phyloP scores from a whole-genome alignment of 2,797 vertebrate genomes.

The Ceyx erithaca region DNA sequence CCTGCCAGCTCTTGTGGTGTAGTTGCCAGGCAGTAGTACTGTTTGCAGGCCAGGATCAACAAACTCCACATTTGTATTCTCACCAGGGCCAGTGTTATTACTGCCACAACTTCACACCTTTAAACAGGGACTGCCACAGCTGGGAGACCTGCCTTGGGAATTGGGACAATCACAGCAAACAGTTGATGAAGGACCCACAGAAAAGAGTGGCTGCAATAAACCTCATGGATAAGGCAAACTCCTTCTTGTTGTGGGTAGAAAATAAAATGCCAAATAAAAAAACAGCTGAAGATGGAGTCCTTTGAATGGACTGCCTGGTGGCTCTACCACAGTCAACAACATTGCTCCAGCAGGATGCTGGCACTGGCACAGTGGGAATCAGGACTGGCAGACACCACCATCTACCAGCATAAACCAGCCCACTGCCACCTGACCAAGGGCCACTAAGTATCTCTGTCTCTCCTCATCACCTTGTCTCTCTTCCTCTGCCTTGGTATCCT shows the following conservation, averaged over 20 bases:
- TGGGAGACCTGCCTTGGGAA: not conserved
- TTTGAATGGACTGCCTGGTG: not conserved
- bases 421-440: not conserved
- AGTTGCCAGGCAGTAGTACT: slow-evolving; percentile 71
- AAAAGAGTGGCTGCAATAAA: not conserved
- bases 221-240: not conserved
- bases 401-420: not conserved
- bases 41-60: slow-evolving; percentile 71
- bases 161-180: not conserved
- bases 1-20: slow-evolving; percentile 39
- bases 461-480: not conserved
- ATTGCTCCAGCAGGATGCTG: not conserved
- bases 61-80: slow-evolving; percentile 62
- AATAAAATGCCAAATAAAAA: not conserved
- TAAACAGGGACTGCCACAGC: not conserved
- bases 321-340: not conserved
- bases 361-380: not conserved
- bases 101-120: slow-evolving; percentile 68
- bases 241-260: not conserved
- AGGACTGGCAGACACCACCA: not conserved
- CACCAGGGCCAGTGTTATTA: slow-evolving; percentile 64
- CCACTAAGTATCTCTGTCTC: not conserved
- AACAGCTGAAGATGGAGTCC: not conserved
- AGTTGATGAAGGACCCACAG: not conserved
- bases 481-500: not conserved